A percentile compares a stretch with the other conserved stretches of the same genome.
Conservation (phyloP, 2,113 vertebrate species). For the Leucosticte australis region DNA sequence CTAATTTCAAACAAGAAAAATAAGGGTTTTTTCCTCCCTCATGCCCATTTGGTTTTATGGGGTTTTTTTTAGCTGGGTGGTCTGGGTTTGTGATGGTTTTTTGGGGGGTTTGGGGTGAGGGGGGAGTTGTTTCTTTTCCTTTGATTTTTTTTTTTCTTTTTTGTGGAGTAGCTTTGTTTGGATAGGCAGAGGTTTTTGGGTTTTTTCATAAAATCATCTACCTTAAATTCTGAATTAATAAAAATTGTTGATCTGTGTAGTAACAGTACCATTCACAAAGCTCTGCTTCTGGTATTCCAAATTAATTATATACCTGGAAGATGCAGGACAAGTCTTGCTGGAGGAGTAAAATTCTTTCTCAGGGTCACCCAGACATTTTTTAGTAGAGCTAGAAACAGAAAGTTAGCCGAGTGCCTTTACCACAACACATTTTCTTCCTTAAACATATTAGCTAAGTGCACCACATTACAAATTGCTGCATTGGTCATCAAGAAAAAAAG, state of each 20-base stretch:
- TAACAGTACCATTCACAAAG: constrained; percentile 5
- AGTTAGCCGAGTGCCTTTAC: background rate
- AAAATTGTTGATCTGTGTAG: background rate
- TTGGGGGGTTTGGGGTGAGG: background rate
- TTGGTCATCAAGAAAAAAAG: background rate
- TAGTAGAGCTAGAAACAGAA: background rate
- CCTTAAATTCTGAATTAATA: background rate
- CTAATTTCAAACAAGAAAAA: background rate
- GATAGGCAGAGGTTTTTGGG: background rate
- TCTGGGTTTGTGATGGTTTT: background rate
- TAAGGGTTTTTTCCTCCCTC: background rate
- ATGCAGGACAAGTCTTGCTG: background rate
- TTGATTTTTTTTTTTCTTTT: background rate
- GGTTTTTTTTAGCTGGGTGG: too few relatives aligned
- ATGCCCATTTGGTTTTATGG: background rate
- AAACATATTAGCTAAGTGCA: background rate
- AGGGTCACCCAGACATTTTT: background rate
- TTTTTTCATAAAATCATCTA: background rate
- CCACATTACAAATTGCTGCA: background rate
- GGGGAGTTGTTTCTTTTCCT: background rate
- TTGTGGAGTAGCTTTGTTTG: background rate
- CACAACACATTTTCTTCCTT: background rate
- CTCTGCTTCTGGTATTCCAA: constrained; percentile 22
- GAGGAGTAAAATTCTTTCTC: background rate
- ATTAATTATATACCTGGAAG: background rate